Percentiles rank a stretch among this genome's conserved stretches.
phyloP scores from a whole-genome alignment of 2,888 invertebrate species.

The Callosobruchus maculatus region DNA sequence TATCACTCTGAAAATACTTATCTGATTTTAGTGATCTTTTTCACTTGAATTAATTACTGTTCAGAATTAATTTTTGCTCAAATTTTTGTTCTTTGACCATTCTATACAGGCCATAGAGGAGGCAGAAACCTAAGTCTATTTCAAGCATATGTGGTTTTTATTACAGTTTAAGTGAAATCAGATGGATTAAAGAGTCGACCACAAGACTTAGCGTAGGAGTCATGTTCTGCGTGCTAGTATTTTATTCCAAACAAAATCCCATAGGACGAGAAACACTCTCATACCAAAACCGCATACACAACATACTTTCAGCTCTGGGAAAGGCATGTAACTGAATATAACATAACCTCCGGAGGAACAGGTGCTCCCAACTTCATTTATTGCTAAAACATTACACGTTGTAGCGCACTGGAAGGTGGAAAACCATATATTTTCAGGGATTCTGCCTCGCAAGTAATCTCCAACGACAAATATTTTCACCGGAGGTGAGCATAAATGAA shows the following conservation, averaged over 20 bases:
- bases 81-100: too few relatives aligned
- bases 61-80: too few relatives aligned
- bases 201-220: too few relatives aligned
- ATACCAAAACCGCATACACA: not conserved
- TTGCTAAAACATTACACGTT: not conserved
- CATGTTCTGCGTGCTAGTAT: not conserved
- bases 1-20: too few relatives aligned
- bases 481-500: not conserved
- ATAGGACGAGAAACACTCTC: not conserved
- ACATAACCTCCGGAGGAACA: not conserved
- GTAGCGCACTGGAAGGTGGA: not conserved
- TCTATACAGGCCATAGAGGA: too few relatives aligned
- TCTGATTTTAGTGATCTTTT: too few relatives aligned
- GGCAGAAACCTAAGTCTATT: too few relatives aligned
- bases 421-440: not conserved
- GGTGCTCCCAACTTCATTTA: not conserved
- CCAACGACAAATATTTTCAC: not conserved
- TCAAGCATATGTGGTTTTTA: too few relatives aligned
- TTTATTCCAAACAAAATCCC: not conserved
- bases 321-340: not conserved
- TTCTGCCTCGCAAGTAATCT: not conserved
- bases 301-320: not conserved
- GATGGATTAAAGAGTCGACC: too few relatives aligned
- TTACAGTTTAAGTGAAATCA: too few relatives aligned
- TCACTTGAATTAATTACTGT: too few relatives aligned